These are phyloP conservation scores for Agrotis segetum DNA, from an alignment of 2,888 invertebrate genomes.

Conservation along the genomic window DNA sequence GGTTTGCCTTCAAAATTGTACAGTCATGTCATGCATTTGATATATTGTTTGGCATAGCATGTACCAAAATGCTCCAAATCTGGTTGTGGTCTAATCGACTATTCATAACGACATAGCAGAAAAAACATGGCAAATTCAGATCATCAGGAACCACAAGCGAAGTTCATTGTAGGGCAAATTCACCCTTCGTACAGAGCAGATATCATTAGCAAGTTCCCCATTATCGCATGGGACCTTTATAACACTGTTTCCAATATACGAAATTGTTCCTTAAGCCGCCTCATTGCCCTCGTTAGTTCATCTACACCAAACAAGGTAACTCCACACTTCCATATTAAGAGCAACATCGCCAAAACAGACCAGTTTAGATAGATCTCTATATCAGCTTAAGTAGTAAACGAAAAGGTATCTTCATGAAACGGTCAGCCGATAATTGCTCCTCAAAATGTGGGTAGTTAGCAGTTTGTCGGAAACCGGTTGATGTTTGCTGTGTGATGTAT, in stretches of 20 bases:
- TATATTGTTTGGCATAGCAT: too few species aligned
- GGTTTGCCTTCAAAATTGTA: too few species aligned
- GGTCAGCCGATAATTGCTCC: constrained; percentile 69
- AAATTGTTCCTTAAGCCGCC: constrained; percentile 51
- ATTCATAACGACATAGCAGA: too few species aligned
- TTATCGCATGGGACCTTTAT: constrained; percentile 26
- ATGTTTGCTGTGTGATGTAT: constrained; percentile 54
- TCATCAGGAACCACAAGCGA: background rate
- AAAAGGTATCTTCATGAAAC: constrained; percentile 47
- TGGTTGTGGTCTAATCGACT: too few species aligned
- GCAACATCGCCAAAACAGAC: constrained; percentile 47
- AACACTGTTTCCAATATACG: constrained; percentile 43
- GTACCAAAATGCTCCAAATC: too few species aligned
- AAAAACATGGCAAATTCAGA: too few species aligned
- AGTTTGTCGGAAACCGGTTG: constrained; percentile 55
- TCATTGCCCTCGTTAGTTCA: constrained; percentile 56
- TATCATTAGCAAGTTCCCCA: constrained; percentile 19
- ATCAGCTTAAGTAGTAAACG: background rate
- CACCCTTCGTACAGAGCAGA: background rate
- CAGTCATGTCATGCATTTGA: too few species aligned
- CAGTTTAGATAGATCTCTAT: constrained; percentile 29
- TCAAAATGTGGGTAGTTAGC: constrained; percentile 71
- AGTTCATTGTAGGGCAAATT: background rate
- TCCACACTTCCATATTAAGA: constrained; percentile 72
- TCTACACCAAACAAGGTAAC: constrained; percentile 65